Conservation (phyloP, 2,888 invertebrate species). For the Chalcis sispes region DNA sequence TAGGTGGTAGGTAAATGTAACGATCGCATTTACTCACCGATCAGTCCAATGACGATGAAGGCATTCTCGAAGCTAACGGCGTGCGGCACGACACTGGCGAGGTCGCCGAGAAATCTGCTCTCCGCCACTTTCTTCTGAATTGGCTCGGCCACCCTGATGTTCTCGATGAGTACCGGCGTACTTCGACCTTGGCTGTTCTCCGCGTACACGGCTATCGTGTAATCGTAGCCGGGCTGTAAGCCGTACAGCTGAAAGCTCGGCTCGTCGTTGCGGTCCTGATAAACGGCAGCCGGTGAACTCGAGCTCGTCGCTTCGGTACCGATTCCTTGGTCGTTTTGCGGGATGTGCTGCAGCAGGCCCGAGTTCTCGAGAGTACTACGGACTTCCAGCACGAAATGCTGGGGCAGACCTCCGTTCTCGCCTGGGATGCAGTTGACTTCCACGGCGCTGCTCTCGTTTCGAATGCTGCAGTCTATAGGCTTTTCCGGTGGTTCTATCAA, state of each 20-base stretch:
- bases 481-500: constrained; percentile 85
- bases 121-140: constrained; percentile 62
- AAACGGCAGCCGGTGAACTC: constrained; percentile 68
- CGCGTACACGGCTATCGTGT: constrained; percentile 88
- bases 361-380: constrained; percentile 65
- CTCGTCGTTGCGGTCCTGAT: constrained; percentile 71
- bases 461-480: constrained; percentile 85
- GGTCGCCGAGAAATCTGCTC: constrained; percentile 67
- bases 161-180: constrained; percentile 84
- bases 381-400: constrained; percentile 89
- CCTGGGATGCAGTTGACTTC: constrained; percentile 87
- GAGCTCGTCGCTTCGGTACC: constrained; percentile 62
- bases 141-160: constrained; percentile 76
- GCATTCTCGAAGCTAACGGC: constrained; percentile 63
- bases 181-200: constrained; percentile 89
- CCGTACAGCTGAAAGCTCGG: constrained; percentile 86
- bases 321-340: constrained; percentile 66
- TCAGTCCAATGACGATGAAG: constrained; percentile 70
- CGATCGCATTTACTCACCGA: constrained; percentile 70
- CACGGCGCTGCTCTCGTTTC: constrained; percentile 82
- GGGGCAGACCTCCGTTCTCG: constrained; percentile 88
- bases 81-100: constrained; percentile 68
- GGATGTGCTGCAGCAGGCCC: constrained; percentile 69
- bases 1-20: too few species aligned
- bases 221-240: constrained; percentile 86